Percentiles rank a stretch among this genome's conserved stretches.
Evolutionary conservation across 1,140 invertebrate species (phyloP).

Genomic region (Heliconius hewitsoni): DNA sequence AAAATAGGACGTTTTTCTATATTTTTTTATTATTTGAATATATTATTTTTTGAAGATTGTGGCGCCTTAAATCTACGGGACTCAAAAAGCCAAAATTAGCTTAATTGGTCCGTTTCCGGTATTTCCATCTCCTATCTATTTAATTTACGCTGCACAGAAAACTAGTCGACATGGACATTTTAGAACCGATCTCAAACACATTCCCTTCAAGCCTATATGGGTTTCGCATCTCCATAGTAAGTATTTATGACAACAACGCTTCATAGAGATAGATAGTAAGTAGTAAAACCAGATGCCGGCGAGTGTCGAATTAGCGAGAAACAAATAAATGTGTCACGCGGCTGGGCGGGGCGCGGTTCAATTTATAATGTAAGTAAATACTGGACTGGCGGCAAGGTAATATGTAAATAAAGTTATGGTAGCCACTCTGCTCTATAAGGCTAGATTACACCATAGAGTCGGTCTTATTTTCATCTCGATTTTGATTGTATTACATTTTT

Average conservation of each 20-base stretch:
- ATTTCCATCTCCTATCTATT: no score
- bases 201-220: background rate
- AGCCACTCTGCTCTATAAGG: background rate
- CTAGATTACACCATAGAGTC: background rate
- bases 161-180: background rate
- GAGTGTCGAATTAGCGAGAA: background rate
- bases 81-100: no score
- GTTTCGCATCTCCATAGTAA: background rate
- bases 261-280: background rate
- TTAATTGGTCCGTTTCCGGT: no score
- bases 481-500: background rate
- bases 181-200: background rate
- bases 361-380: slow-evolving; percentile 6
- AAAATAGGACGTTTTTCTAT: no score
- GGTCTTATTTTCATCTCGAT: background rate
- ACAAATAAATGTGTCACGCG: slow-evolving; percentile 10
- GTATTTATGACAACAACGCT: background rate
- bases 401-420: slow-evolving; percentile 1
- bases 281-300: background rate
- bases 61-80: no score
- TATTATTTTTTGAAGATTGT: no score
- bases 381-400: background rate
- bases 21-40: no score
- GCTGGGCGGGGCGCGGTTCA: background rate
- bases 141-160: background rate